Conservation (phyloP, 2,113 vertebrate genomes). For the Mola mola region DNA sequence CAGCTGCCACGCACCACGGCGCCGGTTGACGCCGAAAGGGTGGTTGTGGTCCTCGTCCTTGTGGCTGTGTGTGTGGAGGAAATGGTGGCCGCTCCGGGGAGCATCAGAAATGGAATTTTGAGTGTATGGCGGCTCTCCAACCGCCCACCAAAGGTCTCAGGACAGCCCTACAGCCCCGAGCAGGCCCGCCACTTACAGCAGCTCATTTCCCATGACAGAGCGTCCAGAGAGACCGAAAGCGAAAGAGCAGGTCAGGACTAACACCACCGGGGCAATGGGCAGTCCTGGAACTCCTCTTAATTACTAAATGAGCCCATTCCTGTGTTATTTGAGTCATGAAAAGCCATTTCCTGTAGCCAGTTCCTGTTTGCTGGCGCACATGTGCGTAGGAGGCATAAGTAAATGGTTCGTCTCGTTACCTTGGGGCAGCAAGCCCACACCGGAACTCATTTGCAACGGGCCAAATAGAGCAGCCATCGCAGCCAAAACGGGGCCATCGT, state of each 20-base stretch:
- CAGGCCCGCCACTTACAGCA: constrained; percentile 47
- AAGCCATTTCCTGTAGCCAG: constrained; percentile 72
- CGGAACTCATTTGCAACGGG: constrained; percentile 62
- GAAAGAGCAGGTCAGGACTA: background rate
- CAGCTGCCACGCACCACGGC: constrained; percentile 12
- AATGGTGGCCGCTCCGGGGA: constrained; percentile 55
- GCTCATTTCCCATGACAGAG: constrained; percentile 32
- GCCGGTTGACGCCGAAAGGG: constrained; percentile 43
- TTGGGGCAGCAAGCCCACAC: constrained; percentile 62
- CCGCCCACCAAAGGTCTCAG: constrained; percentile 30
- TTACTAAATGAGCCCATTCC: constrained; percentile 76
- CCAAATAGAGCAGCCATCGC: constrained; percentile 49
- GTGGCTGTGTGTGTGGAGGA: constrained; percentile 42
- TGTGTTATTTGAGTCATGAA: constrained; percentile 76
- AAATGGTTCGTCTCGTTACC: constrained; percentile 61
- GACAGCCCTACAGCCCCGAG: constrained; percentile 30
- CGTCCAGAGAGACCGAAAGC: constrained; percentile 29
- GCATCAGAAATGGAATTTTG: constrained; percentile 55
- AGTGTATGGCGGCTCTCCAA: constrained; percentile 6
- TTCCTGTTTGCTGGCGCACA: constrained; percentile 75
- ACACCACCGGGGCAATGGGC: constrained; percentile 43
- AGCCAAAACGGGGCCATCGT: constrained; percentile 43
- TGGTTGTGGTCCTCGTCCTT: constrained; percentile 67
- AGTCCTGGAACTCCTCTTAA: constrained; percentile 73
- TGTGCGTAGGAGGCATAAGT: constrained; percentile 65